These are phyloP conservation scores for Lithophane ornitopus DNA, from an alignment of 2,888 invertebrate species.

Conservation along the genomic window DNA sequence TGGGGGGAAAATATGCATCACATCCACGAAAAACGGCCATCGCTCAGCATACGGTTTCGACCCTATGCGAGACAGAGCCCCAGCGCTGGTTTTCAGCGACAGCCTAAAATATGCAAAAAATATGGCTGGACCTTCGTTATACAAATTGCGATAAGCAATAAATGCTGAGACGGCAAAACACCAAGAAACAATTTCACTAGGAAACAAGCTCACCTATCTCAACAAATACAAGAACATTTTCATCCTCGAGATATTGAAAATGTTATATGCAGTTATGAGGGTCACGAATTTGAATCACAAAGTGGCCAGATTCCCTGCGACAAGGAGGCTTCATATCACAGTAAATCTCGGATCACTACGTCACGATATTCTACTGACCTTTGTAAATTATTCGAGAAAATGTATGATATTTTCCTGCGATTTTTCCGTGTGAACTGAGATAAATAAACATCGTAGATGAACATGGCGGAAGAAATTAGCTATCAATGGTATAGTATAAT, in stretches of 20 bases:
- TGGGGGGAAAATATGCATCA: no score
- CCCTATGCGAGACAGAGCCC: no score
- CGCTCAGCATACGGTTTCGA: no score
- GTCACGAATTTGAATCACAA: slow-evolving; percentile 72
- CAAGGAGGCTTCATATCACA: slow-evolving; percentile 32
- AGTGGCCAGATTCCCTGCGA: slow-evolving; percentile 37
- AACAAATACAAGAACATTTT: slow-evolving; percentile 15
- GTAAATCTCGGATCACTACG: slow-evolving; percentile 40
- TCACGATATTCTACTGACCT: slow-evolving; percentile 27
- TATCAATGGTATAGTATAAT: not conserved
- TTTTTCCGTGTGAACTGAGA: slow-evolving; percentile 25
- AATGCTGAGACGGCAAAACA: not conserved
- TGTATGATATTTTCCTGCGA: slow-evolving; percentile 23
- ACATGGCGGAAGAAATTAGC: slow-evolving; percentile 9
- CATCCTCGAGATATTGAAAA: slow-evolving; percentile 64
- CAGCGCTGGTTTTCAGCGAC: no score
- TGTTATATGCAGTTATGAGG: slow-evolving; percentile 67
- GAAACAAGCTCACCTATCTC: not conserved
- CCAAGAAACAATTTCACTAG: not conserved
- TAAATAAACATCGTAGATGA: not conserved
- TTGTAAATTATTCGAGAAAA: slow-evolving; percentile 14
- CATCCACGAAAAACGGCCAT: no score
- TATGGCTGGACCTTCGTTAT: not conserved
- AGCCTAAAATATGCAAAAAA: no score
- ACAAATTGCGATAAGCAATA: no score